Evolutionary conservation across 2,888 invertebrate genomes (phyloP), one percentile per base, ranked within the genome.

Genomic region (Lumbricus terrestris): DNA sequence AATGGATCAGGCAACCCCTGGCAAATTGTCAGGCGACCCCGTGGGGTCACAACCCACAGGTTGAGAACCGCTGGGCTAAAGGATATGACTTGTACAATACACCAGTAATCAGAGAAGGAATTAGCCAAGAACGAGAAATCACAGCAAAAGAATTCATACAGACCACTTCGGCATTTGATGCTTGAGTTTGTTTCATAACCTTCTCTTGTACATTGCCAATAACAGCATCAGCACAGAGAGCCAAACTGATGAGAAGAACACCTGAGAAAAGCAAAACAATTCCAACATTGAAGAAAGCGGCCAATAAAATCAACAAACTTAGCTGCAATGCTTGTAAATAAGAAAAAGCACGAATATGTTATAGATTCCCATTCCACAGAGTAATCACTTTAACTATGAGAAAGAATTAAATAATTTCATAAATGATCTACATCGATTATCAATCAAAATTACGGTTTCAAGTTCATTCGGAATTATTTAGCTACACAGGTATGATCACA

Each of bases 141-240:
- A 33, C 34, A 82, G 18, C n/a, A 38, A 88, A 82, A 35, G 35
- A 82, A 54, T 42, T 29, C 20, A 92, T 20, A 92, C 93, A 92
- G 89, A 96, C 98, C 89, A 99, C 97, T 96, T 99, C 98, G 92
- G 97, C 97, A 95, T 98, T 98, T 0, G 97, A 96, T 0, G 98
- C 98, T 92, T 96, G 96, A 94, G 97, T 96, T 91, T 96, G 96
- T 93, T 97, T 97, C 97, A 99, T 98, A 0, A 97, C 97, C 94
- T 98, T 98, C 95, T 99, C 99, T 95, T 99, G 99, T 0, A 98
- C 97, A 95, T 99, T 99, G 35, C 99, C 99, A 92, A 99, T 98
- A 20, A 97, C 96, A 0, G 99, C 99, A 95, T 99, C 99, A 93
- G 98, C 98, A 6, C 98, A 95, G 89, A 99, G 95, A 0, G 99